Evolutionary conservation across 1,140 invertebrate species (phyloP), one percentile per base, ranked within the genome.

Genomic region (Drosophila fuyamai): DNA sequence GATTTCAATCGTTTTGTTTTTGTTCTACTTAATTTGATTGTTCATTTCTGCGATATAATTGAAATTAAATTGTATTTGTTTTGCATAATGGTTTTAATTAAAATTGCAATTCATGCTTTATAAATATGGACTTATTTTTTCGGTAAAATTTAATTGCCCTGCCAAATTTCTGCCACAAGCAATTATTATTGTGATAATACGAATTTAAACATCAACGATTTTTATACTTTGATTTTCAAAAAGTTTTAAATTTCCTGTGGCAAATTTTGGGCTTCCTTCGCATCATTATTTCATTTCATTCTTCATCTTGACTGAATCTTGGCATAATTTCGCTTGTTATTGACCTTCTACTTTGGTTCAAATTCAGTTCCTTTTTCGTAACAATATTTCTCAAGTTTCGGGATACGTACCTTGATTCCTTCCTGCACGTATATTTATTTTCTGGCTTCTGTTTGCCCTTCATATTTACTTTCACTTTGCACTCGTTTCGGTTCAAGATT

Each of bases 381-480:
- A 43, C 61, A 62, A 10, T 32, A 43, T 16, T 62, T 55, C 41
- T 35, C 27, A 50, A 36, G 10, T 40, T 66, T 38, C 12, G 14
- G n/a, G 7, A 67, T 53, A 58, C 61, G 72, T 54, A 72, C 67
- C 67, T 58, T 70, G 44, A 47, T 40, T 40, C 16, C 10, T 16
- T 40, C 5, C 29, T 2, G 16, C 27, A 63, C 46, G 12, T 23
- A 66, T 68, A 62, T 67, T 67, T 65, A 67, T 66, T 67, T 47
- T 70, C 51, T 27, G 51, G 16, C 44, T 4, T 70, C 44, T 71
- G 62, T 71, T 50, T 71, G 53, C 53, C 51, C 50, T 50, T 57
- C 67, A 71, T 71, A 71, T 71, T 71, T 70, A 71, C 65, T 70
- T 71, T 71, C 67, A 71, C 67, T 71, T 70, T 70, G 63, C 67